Conservation (phyloP, 2,888 invertebrate species). For the Rhaphigaster nebulosa region DNA sequence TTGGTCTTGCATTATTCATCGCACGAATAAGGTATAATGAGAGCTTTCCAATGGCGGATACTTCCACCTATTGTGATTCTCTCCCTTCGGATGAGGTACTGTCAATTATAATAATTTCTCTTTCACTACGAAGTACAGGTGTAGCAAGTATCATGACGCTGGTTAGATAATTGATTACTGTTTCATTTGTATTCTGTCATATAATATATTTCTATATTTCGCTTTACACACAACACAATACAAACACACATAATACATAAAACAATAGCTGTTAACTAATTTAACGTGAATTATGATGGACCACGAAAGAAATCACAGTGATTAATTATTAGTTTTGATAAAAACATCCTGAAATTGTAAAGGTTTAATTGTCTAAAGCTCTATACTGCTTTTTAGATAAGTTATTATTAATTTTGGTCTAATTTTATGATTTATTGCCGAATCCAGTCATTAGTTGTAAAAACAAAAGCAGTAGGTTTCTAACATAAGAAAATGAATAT, state of each 20-base stretch:
- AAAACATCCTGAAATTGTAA: too few species aligned
- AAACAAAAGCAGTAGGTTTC: too few species aligned
- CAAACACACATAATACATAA: background rate
- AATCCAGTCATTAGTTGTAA: too few species aligned
- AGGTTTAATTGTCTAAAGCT: too few species aligned
- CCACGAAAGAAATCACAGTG: too few species aligned
- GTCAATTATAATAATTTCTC: conserved; percentile 13
- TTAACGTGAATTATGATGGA: too few species aligned
- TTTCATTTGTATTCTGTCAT: background rate
- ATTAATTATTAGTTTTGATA: too few species aligned
- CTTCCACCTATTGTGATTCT: background rate
- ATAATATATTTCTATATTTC: background rate
- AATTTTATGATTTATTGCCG: too few species aligned
- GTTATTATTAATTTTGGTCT: too few species aligned
- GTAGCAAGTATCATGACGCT: background rate
- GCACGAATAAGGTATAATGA: background rate
- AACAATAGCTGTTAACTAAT: too few species aligned
- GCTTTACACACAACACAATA: background rate
- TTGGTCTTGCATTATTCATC: conserved; percentile 33
- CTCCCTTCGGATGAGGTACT: background rate
- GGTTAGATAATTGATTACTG: background rate
- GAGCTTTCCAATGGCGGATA: background rate
- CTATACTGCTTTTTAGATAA: too few species aligned
- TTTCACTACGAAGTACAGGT: background rate
- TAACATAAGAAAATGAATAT: too few species aligned